Evolutionary conservation across 2,797 vertebrate genomes (phyloP), one percentile per base, ranked within the genome.

Genomic region (Thalassophryne amazonica): DNA sequence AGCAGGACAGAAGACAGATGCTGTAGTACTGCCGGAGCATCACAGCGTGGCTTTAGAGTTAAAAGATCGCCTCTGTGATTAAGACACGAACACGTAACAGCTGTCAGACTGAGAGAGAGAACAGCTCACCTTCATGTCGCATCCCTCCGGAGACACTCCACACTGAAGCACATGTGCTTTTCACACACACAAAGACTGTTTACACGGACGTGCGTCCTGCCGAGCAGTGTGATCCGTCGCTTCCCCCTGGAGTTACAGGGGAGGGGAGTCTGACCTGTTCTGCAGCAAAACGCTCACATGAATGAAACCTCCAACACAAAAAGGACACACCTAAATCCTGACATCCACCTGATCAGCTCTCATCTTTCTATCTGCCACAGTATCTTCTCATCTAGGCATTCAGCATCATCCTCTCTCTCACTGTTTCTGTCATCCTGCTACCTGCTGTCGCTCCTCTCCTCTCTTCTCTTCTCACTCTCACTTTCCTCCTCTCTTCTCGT

Each of bases 101-200:
- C 7, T 28, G 45, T 53, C 6, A 16, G 19, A 39, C 27, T 8
- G 6, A 28, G 18, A 31, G 38, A 55, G 48, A 34, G 11, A 2
- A 35, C 17, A 47, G 22, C 86, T 81, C 62, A 88, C 86, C 85
- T 88, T 88, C 86, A 88, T 88, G 72, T 32, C 5, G 75, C 41
- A 60, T 78, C 66, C 48, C 55, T 69, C 58, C 25, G 46, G 55
- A 23, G 41, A 28, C 15, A 9, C 30, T 81, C 62, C 65, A 58
- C 69, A 71, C 28, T 39, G 12, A 57, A 52, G 60, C 49, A 78
- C 70, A 75, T 48, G 60, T 73, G 66, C 30, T 40, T 52, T 19
- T 33, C 32, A 34, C 22, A 57, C 20, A 50, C n/a, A 53, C 16
- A 45, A 21, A 53, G 34, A 22, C 42, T 27, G 46, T 33, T 19